phyloP scores from a whole-genome alignment of 2,797 vertebrate genomes.

The Eremophila alpestris region DNA sequence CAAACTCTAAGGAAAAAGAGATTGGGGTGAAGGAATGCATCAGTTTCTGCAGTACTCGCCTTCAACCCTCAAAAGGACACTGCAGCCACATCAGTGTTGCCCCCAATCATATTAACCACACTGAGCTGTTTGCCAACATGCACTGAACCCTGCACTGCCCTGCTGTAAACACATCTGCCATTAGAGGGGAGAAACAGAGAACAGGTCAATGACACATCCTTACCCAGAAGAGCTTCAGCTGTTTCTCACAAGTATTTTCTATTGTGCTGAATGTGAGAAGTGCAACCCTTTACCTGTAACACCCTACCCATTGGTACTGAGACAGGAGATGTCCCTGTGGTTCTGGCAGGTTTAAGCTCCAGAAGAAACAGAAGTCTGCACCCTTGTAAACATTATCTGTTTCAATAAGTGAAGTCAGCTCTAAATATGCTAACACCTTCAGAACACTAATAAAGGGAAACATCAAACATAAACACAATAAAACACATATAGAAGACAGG shows the following conservation, averaged over 20 bases:
- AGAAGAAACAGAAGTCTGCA: neutral
- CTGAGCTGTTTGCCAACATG: neutral
- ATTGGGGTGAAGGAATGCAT: neutral
- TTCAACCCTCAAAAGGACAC: neutral
- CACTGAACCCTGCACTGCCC: accelerated
- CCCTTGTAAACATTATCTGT: neutral
- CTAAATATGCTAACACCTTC: neutral
- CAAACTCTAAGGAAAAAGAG: neutral
- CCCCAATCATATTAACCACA: neutral
- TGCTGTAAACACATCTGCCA: neutral
- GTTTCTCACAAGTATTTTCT: neutral
- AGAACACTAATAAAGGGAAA: neutral
- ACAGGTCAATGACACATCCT: neutral
- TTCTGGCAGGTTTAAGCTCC: neutral
- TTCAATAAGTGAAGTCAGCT: neutral
- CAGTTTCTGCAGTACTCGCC: neutral
- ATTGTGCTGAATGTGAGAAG: neutral
- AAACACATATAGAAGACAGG: neutral
- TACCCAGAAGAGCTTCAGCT: neutral
- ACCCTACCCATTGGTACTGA: neutral
- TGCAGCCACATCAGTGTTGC: neutral
- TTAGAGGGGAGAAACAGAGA: neutral
- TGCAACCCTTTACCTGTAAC: neutral
- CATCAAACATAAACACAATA: neutral
- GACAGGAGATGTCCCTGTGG: neutral